These are phyloP conservation scores for Eulacestoma nigropectus DNA, from an alignment of 2,113 vertebrate genomes.

Conservation along the genomic window DNA sequence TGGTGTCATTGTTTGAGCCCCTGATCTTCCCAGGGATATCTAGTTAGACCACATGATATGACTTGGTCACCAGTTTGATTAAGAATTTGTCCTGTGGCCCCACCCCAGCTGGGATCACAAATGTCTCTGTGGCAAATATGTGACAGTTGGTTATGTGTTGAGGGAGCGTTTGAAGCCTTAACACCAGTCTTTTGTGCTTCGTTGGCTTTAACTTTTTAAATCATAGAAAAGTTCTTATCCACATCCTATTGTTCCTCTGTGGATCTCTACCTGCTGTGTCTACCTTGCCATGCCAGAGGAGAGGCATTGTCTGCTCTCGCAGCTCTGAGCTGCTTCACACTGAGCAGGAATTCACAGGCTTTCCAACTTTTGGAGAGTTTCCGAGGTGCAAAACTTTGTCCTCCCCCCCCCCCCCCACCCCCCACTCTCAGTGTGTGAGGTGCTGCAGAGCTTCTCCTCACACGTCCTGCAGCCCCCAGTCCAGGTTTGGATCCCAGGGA, in stretches of 20 bases:
- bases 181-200: not conserved
- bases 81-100: not conserved
- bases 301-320: not conserved
- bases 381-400: not conserved
- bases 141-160: not conserved
- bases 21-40: not conserved
- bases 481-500: not conserved
- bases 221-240: not conserved
- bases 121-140: not conserved
- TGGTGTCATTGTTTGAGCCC: not conserved
- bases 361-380: not conserved
- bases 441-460: not conserved
- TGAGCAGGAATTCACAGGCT: not conserved
- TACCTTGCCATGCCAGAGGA: not conserved
- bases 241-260: not conserved
- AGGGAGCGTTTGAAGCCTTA: not conserved
- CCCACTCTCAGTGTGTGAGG: not conserved
- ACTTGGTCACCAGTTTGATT: not conserved
- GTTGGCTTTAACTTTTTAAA: not conserved
- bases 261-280: not conserved
- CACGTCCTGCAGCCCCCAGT: not conserved
- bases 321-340: not conserved
- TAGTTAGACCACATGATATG: not conserved
- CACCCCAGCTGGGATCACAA: not conserved
- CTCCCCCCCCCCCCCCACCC: rapidly evolving